A percentile compares a stretch with the other conserved stretches of the same genome.
Conservation (phyloP, 2,113 vertebrate genomes). For the Gasterosteus nipponicus region DNA sequence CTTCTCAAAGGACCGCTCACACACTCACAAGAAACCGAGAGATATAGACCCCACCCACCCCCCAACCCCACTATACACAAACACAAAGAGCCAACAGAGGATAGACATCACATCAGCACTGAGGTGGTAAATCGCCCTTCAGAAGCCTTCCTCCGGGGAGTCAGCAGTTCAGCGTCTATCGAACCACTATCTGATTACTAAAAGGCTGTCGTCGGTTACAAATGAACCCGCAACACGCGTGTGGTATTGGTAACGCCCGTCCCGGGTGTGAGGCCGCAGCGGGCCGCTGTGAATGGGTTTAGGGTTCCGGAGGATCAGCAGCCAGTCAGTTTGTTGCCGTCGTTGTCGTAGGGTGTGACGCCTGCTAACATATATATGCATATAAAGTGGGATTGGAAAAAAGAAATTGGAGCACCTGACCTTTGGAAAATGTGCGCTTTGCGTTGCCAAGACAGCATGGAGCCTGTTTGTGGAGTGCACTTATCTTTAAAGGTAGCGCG, state of each 20-base stretch:
- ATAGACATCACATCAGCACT: slow-evolving; percentile 73
- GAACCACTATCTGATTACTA: slow-evolving; percentile 79
- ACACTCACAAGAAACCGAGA: slow-evolving; percentile 6
- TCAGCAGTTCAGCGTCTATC: slow-evolving; percentile 75
- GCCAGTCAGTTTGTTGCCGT: slow-evolving; percentile 63
- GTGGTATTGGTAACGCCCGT: slow-evolving; percentile 55
- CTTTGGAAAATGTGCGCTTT: slow-evolving; percentile 21
- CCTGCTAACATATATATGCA: neutral
- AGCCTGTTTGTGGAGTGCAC: slow-evolving; percentile 17
- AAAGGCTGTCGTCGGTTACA: slow-evolving; percentile 74
- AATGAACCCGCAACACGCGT: slow-evolving; percentile 71
- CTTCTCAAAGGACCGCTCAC: slow-evolving; percentile 35
- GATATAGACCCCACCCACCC: neutral
- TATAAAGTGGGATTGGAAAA: neutral
- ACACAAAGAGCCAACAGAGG: slow-evolving; percentile 58
- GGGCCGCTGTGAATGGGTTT: slow-evolving; percentile 58
- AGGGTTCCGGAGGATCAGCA: slow-evolving; percentile 42
- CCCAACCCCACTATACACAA: slow-evolving; percentile 18
- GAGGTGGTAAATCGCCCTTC: slow-evolving; percentile 80
- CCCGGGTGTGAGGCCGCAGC: no score
- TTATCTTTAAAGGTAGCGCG: slow-evolving; percentile 5
- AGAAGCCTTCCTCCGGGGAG: slow-evolving; percentile 72
- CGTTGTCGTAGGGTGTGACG: slow-evolving; percentile 41
- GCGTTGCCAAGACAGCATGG: slow-evolving; percentile 11
- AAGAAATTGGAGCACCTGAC: slow-evolving; percentile 30